Conservation (phyloP, 2,113 vertebrate species). For the Apteryx mantelli region DNA sequence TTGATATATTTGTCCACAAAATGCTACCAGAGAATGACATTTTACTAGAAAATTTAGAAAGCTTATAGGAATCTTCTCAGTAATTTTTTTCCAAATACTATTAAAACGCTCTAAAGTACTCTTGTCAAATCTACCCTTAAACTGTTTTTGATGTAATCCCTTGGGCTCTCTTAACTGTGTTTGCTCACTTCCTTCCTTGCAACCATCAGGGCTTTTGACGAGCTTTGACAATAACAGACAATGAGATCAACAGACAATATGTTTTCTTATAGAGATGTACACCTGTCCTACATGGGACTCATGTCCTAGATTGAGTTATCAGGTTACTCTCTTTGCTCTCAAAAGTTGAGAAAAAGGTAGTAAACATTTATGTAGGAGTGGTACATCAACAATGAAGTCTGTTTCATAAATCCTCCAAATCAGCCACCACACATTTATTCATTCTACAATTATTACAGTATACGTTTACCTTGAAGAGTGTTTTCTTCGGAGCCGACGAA, state of each 20-base stretch:
- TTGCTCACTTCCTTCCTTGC: constrained; percentile 7
- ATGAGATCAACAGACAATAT: background rate
- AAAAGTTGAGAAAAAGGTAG: background rate
- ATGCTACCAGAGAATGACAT: background rate
- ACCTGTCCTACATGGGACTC: background rate
- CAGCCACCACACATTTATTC: background rate
- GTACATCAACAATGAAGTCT: background rate
- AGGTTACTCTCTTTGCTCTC: background rate
- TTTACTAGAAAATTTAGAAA: background rate
- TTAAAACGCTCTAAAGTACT: background rate
- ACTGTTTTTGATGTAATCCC: background rate
- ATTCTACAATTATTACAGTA: background rate
- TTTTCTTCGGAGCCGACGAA: background rate
- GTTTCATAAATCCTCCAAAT: background rate
- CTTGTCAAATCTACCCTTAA: background rate
- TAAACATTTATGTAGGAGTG: background rate
- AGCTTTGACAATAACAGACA: background rate
- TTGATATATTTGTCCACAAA: background rate
- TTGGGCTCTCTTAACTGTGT: background rate
- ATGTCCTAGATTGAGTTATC: background rate
- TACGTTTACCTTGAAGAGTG: background rate
- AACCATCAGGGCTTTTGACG: background rate
- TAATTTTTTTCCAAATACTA: background rate
- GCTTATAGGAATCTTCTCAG: background rate
- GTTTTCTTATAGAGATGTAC: background rate